phyloP scores from a whole-genome alignment of 2,888 invertebrate genomes.

The Ichneumon xanthorius region DNA sequence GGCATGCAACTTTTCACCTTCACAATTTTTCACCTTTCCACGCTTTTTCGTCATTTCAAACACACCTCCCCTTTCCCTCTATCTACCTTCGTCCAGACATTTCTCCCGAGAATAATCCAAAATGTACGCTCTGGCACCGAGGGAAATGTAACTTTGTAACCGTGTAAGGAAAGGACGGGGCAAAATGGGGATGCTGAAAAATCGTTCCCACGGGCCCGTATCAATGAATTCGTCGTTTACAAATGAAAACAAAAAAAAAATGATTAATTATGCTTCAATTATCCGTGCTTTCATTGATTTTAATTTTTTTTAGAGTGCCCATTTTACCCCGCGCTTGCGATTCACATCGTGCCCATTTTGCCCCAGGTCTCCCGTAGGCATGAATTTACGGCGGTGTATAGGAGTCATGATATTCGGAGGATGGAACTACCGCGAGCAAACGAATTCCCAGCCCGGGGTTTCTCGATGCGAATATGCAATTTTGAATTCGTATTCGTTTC shows the following conservation, averaged over 20 bases:
- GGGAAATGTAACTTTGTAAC: neutral
- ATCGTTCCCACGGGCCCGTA: neutral
- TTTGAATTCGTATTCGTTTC: conserved; percentile 58
- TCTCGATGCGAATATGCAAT: conserved; percentile 59
- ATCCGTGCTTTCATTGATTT: neutral
- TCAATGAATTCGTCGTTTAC: neutral
- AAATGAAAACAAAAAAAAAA: neutral
- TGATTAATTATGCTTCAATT: neutral
- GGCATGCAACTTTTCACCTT: neutral
- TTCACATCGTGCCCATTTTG: neutral
- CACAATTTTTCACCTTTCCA: conserved; percentile 1
- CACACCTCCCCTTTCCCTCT: neutral
- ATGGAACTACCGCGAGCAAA: conserved; percentile 36
- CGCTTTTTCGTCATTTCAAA: conserved; percentile 1
- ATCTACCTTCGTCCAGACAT: conserved; percentile 26
- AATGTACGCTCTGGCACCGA: neutral
- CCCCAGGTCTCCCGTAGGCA: neutral
- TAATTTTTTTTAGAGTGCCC: neutral
- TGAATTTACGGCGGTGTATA: conserved; percentile 13
- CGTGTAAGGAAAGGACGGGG: neutral
- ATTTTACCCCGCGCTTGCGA: neutral
- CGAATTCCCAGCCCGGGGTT: conserved; percentile 37
- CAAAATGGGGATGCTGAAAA: neutral
- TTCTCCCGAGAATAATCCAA: conserved; percentile 37
- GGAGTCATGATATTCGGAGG: conserved; percentile 25